These are phyloP conservation scores for Ochotona curzoniae DNA, from an alignment of 2,113 vertebrate species.

Conservation along the genomic window DNA sequence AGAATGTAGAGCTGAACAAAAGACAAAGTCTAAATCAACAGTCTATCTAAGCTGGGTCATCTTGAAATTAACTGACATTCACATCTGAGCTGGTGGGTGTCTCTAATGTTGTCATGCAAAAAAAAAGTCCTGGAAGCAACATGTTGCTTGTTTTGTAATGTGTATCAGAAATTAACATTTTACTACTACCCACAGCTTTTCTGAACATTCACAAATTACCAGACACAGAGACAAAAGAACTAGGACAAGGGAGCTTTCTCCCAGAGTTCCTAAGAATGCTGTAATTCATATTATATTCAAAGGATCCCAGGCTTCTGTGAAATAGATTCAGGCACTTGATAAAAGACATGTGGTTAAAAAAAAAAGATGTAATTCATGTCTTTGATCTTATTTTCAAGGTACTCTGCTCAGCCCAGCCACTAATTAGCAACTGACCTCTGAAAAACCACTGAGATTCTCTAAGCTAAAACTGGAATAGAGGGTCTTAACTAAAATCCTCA, in stretches of 20 bases:
- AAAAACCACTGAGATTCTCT: constrained; percentile 61
- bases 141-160: background rate
- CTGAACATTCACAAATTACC: constrained; percentile 21
- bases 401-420: background rate
- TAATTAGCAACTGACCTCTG: constrained; percentile 51
- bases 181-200: background rate
- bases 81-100: background rate
- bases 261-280: constrained; percentile 33
- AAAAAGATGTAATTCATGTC: constrained; percentile 4
- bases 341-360: constrained; percentile 50
- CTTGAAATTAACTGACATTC: background rate
- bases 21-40: constrained; percentile 32
- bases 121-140: background rate
- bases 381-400: constrained; percentile 53
- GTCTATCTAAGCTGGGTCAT: background rate
- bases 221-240: constrained; percentile 7
- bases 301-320: constrained; percentile 30
- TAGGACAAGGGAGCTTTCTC: constrained; percentile 33
- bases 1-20: constrained; percentile 31
- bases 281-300: constrained; percentile 47
- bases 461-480: constrained; percentile 19
- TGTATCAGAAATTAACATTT: constrained; percentile 43
- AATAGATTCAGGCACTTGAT: constrained; percentile 38
- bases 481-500: background rate
- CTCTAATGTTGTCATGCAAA: constrained; percentile 3